Base-by-base conservation (phyloP, 64 coral and sea anemone species). In the Dendrophyllia cribrosa region DNA sequence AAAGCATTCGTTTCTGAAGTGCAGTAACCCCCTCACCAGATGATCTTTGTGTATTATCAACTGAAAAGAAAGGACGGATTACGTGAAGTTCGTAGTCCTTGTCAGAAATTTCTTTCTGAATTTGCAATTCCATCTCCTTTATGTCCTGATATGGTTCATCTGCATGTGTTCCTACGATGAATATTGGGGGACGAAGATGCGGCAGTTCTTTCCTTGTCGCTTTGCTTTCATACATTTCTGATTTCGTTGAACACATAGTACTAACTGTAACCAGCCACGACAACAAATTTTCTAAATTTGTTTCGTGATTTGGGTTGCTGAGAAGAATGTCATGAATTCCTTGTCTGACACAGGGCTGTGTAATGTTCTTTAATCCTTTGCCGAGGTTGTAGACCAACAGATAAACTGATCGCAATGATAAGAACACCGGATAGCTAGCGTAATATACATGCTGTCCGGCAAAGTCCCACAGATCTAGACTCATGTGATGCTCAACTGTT, bases 391-490 rank as follows among this genome's bases (percentile, higher is more conserved):
- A 26, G 15, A 80, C 76, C 9, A 90, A 43, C 25, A 90, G 26
- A 26, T 90, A 90, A 13, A 64, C 47, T 13, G 88, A 75, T 24
- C 76, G 78, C 3, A 12, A 12, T 3, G 48, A 19, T 7, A 89
- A 56, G 34, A 89, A 89, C 9, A 74, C 70, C 6, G 87, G 34
- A 17, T 89, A 68, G 23, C 46, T 12, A 5, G 72, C 87, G 56
- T 77, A 89, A 34, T 89, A 89, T 16, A 83, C 5, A 48, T 61
- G 79, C 16, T 83, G 79, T 20, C 79, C 79, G 6, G 79, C 79
- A 21, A 89, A 89, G 53, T 74, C 87, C 87, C 87, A 89, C 7
- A 89, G 19, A 72, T 76, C 72, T 7, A 89, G 20, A 23, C 14
- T 69, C 24, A 69, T 3, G 5, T 6, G 53, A 5, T 56, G 53